phyloP scores from a whole-genome alignment of 2,888 invertebrate species.

The Melanchra persicariae region DNA sequence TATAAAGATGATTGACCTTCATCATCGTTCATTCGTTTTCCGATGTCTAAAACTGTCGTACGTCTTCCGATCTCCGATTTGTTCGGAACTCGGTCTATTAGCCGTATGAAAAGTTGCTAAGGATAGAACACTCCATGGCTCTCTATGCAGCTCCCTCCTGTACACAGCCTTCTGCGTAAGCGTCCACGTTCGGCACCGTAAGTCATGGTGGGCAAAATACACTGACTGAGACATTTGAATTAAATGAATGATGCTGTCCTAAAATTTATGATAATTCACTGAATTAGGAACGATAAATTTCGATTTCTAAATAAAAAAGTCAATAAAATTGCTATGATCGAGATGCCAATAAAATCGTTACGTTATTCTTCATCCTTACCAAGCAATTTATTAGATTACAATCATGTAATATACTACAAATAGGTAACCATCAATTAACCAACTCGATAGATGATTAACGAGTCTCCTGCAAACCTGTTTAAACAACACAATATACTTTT shows the following conservation, averaged over 20 bases:
- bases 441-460: slow-evolving; percentile 70
- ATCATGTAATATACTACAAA: slow-evolving; percentile 21
- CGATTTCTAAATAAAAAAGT: not conserved
- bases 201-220: too few relatives aligned
- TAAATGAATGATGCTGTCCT: not conserved
- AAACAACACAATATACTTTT: slow-evolving; percentile 68
- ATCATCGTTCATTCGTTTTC: too few relatives aligned
- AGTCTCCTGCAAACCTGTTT: slow-evolving; percentile 67
- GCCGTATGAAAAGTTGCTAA: too few relatives aligned
- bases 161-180: too few relatives aligned
- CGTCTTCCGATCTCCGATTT: too few relatives aligned
- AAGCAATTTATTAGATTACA: slow-evolving; percentile 17
- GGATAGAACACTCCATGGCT: too few relatives aligned
- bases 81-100: too few relatives aligned
- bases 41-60: too few relatives aligned
- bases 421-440: slow-evolving; percentile 44
- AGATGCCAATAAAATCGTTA: slow-evolving; percentile 1
- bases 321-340: not conserved
- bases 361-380: not conserved
- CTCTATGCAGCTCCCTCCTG: too few relatives aligned
- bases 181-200: too few relatives aligned
- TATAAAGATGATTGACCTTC: too few relatives aligned
- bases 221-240: too few relatives aligned
- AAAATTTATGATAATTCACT: not conserved
- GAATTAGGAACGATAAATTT: not conserved